A percentile compares a stretch with the other conserved stretches of the same genome.
phyloP scores from a whole-genome alignment of 2,888 invertebrate species.

The Dolichopus griseipennis region DNA sequence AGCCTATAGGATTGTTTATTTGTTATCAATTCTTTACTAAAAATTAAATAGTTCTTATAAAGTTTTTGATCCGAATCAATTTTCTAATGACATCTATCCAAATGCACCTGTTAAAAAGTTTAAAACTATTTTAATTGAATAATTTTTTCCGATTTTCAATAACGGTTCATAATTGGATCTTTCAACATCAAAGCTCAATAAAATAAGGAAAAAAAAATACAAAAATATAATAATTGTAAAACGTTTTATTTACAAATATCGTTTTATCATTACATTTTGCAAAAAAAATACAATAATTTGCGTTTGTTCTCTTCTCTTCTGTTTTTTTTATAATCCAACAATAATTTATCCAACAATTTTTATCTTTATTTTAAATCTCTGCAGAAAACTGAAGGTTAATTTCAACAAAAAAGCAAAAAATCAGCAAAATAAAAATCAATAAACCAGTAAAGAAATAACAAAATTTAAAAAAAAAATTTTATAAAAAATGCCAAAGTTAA shows the following conservation, averaged over 20 bases:
- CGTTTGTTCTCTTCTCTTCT: background rate
- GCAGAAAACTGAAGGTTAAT: no score
- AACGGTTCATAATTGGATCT: background rate
- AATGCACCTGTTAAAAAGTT: no score
- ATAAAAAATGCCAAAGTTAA: slow-evolving; percentile 3
- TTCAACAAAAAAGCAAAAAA: background rate
- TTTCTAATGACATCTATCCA: no score
- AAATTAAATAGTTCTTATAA: no score
- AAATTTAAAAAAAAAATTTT: background rate
- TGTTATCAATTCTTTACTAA: no score
- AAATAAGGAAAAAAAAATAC: background rate
- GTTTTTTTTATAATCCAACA: background rate
- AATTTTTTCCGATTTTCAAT: background rate
- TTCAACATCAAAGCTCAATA: background rate
- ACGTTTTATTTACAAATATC: background rate
- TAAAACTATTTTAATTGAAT: no score
- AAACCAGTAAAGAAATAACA: background rate
- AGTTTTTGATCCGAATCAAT: no score
- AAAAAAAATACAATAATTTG: background rate
- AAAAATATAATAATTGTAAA: background rate
- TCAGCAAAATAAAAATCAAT: background rate
- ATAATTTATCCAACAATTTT: no score
- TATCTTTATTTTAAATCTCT: no score
- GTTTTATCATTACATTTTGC: background rate
- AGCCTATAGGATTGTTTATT: no score